phyloP scores from a whole-genome alignment of 2,888 invertebrate genomes.

The Agriopis aurantiaria region DNA sequence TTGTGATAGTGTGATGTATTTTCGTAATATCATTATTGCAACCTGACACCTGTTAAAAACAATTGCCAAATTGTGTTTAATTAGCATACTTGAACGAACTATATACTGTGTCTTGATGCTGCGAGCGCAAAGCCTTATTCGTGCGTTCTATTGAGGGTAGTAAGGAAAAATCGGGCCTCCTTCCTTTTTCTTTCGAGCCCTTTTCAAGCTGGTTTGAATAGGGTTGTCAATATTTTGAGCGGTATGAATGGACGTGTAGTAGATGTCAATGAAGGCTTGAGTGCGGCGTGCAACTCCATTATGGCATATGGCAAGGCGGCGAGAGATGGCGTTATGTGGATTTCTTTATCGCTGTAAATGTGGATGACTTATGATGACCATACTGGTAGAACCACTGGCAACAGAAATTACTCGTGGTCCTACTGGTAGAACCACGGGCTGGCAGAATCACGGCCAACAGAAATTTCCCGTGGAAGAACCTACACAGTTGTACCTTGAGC shows the following conservation, averaged over 20 bases:
- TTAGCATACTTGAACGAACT: background rate
- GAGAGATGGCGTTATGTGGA: background rate
- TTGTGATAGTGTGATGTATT: no score
- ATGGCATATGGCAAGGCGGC: slow-evolving; percentile 5
- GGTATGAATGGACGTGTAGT: slow-evolving; percentile 77
- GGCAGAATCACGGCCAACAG: no score
- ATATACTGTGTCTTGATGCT: slow-evolving; percentile 28
- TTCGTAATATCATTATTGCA: no score
- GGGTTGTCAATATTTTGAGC: slow-evolving; percentile 85
- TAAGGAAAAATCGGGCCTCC: slow-evolving; percentile 79
- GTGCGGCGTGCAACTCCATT: slow-evolving; percentile 67
- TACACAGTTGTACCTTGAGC: no score
- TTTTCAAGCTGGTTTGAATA: slow-evolving; percentile 76
- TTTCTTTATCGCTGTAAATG: background rate
- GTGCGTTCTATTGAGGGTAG: slow-evolving; percentile 70
- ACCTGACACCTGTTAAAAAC: background rate
- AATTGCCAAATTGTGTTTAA: background rate
- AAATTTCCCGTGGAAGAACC: no score
- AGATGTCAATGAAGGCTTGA: slow-evolving; percentile 77
- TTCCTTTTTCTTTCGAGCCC: slow-evolving; percentile 73
- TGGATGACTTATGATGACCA: no score
- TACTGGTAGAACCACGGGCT: no score
- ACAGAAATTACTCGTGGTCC: no score
- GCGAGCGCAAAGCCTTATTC: slow-evolving; percentile 49
- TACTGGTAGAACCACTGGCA: no score